These are phyloP conservation scores for Ailuropoda melanoleuca DNA, from an alignment of 2,113 vertebrate species.

Conservation along the genomic window DNA sequence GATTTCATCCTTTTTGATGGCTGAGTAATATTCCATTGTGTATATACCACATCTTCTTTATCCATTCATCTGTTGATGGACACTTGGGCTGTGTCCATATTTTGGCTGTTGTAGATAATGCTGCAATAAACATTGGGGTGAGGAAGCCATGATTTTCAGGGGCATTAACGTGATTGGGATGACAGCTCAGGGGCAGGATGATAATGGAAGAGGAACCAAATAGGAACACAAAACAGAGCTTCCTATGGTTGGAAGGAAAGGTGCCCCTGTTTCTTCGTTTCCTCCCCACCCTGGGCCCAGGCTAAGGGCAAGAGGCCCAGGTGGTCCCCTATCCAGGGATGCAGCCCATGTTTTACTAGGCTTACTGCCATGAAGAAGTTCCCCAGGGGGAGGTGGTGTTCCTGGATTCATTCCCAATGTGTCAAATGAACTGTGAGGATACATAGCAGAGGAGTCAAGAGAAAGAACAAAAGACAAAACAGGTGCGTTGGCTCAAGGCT, in stretches of 20 bases:
- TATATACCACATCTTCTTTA: neutral
- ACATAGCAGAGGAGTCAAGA: neutral
- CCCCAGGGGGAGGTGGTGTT: neutral
- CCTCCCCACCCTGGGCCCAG: neutral
- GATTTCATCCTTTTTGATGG: neutral
- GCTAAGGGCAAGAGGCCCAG: neutral
- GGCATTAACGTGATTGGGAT: neutral
- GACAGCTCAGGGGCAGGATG: neutral
- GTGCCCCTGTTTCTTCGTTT: too few relatives aligned
- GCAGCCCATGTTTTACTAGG: neutral
- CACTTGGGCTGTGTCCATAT: neutral
- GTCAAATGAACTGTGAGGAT: neutral
- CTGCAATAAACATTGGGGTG: neutral
- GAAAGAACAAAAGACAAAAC: neutral
- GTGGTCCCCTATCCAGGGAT: neutral
- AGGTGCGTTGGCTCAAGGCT: neutral
- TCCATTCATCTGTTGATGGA: neutral
- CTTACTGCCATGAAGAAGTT: neutral
- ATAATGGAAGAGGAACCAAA: neutral
- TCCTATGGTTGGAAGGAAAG: neutral
- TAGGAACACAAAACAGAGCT: neutral
- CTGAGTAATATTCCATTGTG: neutral
- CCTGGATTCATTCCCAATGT: neutral
- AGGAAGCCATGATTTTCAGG: neutral
- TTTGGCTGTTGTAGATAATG: neutral